Evolutionary conservation across 2,113 vertebrate genomes (phyloP), one percentile per base, ranked within the genome.

Genomic region (Platichthys stellatus): DNA sequence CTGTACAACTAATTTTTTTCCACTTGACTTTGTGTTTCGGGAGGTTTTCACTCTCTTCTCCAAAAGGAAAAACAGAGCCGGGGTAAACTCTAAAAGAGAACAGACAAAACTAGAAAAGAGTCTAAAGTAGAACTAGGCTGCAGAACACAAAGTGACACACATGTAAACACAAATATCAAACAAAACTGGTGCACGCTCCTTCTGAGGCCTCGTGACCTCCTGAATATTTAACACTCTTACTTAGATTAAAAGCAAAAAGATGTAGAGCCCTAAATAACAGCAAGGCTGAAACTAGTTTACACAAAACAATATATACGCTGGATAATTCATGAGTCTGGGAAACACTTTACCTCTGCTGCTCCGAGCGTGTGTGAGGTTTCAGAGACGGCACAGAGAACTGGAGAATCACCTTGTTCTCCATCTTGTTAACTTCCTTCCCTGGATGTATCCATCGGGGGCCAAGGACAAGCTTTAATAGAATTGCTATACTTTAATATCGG

Each of bases 1-100:
- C 88, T 91, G 89, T 60, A 82, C 71, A 81, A 82, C 64, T 74
- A 56, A 67, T 83, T 87, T 77, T 26, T 82, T 71, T 88, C 65
- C 76, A 58, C 38, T 71, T 18, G 8, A 57, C 40, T 45, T 56
- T 68, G 11, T 26, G 40, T 74, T 74, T 45, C 9, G 1, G 0
- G 20, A 13, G 8, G n/a, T 13, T 23, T 13, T 56, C 23, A 13
- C 23, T 23, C 54, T 43, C 1, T 23, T 49, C 8, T 68, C 8
- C 61, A 62, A 64, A 74, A 15, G 1, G 43, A 21, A 17, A 66
- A 4, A 23, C 63, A 38, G 47, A 18, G 68, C n/a, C 1, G 3
- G 15, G 40, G 26, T 15, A 49, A 49, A 49, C 40, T 38, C 24
- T 4, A 7, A 45, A 47, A 28, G 24, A 38, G 21, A 21, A 5